Conservation (phyloP, 2,888 invertebrate species). For the Coelogynopora nodosa region DNA sequence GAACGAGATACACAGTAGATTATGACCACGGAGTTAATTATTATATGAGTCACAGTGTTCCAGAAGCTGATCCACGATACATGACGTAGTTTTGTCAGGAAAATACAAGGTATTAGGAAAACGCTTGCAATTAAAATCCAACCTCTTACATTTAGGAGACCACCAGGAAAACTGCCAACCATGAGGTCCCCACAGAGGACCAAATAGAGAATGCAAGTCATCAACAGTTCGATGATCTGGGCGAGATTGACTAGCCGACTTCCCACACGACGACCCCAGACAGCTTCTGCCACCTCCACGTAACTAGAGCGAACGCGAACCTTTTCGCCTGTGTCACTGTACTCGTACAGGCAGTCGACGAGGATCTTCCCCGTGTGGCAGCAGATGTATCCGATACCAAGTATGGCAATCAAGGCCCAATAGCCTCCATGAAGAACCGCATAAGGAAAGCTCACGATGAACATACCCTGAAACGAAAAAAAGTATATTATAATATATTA, state of each 20-base stretch:
- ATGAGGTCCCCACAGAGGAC: slow-evolving; percentile 95
- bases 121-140: slow-evolving; percentile 97
- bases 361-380: slow-evolving; percentile 96
- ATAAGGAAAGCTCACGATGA: slow-evolving; percentile 94
- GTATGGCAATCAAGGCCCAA: slow-evolving; percentile 94
- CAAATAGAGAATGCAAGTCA: slow-evolving; percentile 97
- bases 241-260: slow-evolving; percentile 84
- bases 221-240: slow-evolving; percentile 83
- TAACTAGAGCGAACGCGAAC: slow-evolving; percentile 87
- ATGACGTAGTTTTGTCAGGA: slow-evolving; percentile 80
- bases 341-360: slow-evolving; percentile 92
- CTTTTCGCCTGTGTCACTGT: slow-evolving; percentile 51
- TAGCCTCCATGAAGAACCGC: slow-evolving; percentile 97
- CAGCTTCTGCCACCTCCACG: slow-evolving; percentile 86
- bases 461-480: slow-evolving; percentile 78
- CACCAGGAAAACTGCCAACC: slow-evolving; percentile 70
- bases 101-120: slow-evolving; percentile 84
- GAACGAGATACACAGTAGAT: slow-evolving; percentile 90
- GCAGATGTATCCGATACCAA: slow-evolving; percentile 93
- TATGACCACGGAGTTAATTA: slow-evolving; percentile 91
- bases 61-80: slow-evolving; percentile 92
- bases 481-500: too few species aligned
- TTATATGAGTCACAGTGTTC: slow-evolving; percentile 96
- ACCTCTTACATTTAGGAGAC: slow-evolving; percentile 80
- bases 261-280: slow-evolving; percentile 84